These are phyloP conservation scores for Abrostola tripartita DNA, from an alignment of 2,888 invertebrate species.

Conservation along the genomic window DNA sequence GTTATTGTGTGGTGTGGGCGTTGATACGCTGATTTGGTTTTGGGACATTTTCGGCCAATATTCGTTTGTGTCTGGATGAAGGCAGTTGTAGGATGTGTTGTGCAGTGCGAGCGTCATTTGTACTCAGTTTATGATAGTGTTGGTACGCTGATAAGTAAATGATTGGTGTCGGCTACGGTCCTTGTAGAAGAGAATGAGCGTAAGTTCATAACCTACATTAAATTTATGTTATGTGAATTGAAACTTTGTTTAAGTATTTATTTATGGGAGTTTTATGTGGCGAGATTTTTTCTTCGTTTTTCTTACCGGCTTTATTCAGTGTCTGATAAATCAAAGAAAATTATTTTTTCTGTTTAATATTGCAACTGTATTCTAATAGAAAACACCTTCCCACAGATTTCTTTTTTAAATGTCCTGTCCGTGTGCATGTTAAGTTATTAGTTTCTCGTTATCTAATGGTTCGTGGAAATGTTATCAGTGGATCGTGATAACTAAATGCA, in stretches of 20 bases:
- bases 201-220: slow-evolving; percentile 65
- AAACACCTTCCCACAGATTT: no score
- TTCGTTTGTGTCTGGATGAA: slow-evolving; percentile 52
- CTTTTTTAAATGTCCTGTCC: background rate
- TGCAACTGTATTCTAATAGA: no score
- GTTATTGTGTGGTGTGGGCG: slow-evolving; percentile 41
- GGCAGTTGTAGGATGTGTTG: slow-evolving; percentile 58
- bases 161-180: slow-evolving; percentile 44
- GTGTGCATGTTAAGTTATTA: background rate
- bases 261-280: background rate
- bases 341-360: no score
- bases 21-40: slow-evolving; percentile 45
- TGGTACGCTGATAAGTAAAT: slow-evolving; percentile 57
- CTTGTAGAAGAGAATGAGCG: slow-evolving; percentile 73
- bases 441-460: slow-evolving; percentile 31
- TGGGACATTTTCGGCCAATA: slow-evolving; percentile 55
- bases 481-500: slow-evolving; percentile 21
- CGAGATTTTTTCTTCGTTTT: background rate
- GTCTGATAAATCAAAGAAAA: no score
- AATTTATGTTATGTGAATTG: background rate
- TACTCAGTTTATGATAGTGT: slow-evolving; percentile 61
- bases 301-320: background rate
- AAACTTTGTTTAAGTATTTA: slow-evolving; percentile 12
- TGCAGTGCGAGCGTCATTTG: slow-evolving; percentile 49
- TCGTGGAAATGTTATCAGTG: slow-evolving; percentile 44